These are phyloP conservation scores for Pogonognathellus flavescens DNA, from an alignment of 1,140 invertebrate species.

Conservation along the genomic window DNA sequence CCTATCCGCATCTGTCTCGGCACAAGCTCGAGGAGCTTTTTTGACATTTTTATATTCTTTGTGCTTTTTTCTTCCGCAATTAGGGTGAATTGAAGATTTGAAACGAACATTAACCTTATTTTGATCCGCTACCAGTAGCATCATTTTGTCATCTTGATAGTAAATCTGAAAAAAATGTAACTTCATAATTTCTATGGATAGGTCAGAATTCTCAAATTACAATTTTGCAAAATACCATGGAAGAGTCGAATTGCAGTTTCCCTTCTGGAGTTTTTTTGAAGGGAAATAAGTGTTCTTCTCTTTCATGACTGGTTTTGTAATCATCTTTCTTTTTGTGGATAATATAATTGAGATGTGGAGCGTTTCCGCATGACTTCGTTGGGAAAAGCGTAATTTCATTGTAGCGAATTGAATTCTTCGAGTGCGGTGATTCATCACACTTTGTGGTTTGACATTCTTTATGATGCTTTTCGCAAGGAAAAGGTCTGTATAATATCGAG, in stretches of 20 bases:
- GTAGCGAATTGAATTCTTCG: not conserved
- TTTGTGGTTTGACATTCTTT: not conserved
- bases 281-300: not conserved
- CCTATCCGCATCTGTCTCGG: too few species aligned
- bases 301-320: not conserved
- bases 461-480: not conserved
- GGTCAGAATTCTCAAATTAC: too few species aligned
- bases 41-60: too few species aligned
- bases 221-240: not conserved
- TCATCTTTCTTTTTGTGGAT: not conserved
- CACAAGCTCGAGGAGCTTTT: too few species aligned
- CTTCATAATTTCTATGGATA: not conserved
- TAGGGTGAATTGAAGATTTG: not conserved
- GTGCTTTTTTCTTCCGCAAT: too few species aligned
- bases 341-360: not conserved
- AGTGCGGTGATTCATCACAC: not conserved
- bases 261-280: not conserved
- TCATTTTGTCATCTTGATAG: conserved; percentile 12
- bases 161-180: not conserved
- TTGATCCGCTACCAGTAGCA: not conserved
- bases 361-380: not conserved
- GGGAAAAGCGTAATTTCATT: not conserved
- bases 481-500: not conserved
- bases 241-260: not conserved
- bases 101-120: not conserved